Base-by-base conservation (phyloP, 1,140 invertebrate genomes). In the Fopius arisanus region DNA sequence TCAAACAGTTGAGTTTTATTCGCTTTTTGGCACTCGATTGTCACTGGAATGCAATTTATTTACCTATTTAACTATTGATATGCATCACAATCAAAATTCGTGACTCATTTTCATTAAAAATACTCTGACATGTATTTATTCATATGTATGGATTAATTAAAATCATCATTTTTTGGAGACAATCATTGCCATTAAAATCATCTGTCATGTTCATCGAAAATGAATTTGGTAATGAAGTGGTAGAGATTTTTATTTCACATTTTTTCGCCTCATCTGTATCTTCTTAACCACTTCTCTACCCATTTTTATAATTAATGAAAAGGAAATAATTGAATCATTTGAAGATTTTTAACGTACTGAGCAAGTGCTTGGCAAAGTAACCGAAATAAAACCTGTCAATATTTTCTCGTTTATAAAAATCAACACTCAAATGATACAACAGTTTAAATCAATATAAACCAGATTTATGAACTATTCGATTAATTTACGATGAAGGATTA, bases 1-100 rank as follows among this genome's bases (percentile, higher is more conserved):
- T 75, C 66, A 79, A 79, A 78, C 75, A 81, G 74, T 83, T 82
- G 73, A 80, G 70, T 81, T 81, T 73, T 67, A 70, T 78, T 78
- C 70, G 76, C 80, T 80, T 83, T 82, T 67, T 79, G 68, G 76
- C 78, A 79, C 77, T 69, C 68, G 77, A 7, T 75, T 31, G 48
- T 72, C 31, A 63, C 65, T 28, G 67, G 33, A 75, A 65, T 70
- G 29, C 67, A 41, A 51, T 65, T 19, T 23, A 62, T 62, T 51
- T 16, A 1, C 19, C 48, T 14, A 16, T 14, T 26, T 12, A 23
- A 62, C 23, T 28, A 28, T 23, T 28, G 12, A 2, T 28, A 28
- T 21, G 6, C 21, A 62, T 62, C 23, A 23, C 16, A 48, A 48
- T 7, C 43, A 48, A 48, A 48, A 48, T 16, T 16, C n/a, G 14